Base-by-base conservation (phyloP, 2,797 vertebrate genomes). In the Eremophila alpestris region DNA sequence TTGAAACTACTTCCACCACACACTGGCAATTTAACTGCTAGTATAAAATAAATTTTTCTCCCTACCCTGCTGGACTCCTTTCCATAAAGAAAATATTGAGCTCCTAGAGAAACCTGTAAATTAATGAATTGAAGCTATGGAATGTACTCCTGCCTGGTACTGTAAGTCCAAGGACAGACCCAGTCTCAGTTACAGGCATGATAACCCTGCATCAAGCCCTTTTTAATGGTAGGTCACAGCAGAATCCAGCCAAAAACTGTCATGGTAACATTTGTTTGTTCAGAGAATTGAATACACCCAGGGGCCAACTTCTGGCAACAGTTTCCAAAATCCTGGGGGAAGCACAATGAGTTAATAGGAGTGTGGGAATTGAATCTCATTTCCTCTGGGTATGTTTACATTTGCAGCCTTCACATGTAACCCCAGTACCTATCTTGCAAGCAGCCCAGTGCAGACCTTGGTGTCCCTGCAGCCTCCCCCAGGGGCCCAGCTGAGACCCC, bases 181-280 rank as follows among this genome's bases (percentile, higher is more conserved):
- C 29, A 67, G 56, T 30, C 55, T 59, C 48, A 48, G 73, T 71
- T 59, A 78, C 58, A 86, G 43, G 30, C 91, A 77, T 0, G 6
- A 40, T 94, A 63, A 90, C 23, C 74, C 69, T 18, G 48, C 65
- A 88, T 56, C 27, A 56, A 59, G 48, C 51, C 54, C 74, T 82
- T 88, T 81, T 56, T 64, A 81, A 51, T 21, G 59, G 64, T 7
- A 73, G 56, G 59, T 92, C 89, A 84, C n/a, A 76, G 46, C 16
- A 94, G 56, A 93, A 90, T 21, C 63, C 30, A 86, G 91, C 59
- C 87, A 67, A 81, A 89, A 95, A 86, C 45, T 67, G 82, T 91
- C 91, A 88, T 88, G 77, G 91, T 82, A 93, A 94, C 85, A 91
- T 93, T 69, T 96, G 77, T 93, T 97, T 96, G 51, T 94, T 86